Conservation (phyloP, 2,797 vertebrate genomes). For the Saxicola maurus region DNA sequence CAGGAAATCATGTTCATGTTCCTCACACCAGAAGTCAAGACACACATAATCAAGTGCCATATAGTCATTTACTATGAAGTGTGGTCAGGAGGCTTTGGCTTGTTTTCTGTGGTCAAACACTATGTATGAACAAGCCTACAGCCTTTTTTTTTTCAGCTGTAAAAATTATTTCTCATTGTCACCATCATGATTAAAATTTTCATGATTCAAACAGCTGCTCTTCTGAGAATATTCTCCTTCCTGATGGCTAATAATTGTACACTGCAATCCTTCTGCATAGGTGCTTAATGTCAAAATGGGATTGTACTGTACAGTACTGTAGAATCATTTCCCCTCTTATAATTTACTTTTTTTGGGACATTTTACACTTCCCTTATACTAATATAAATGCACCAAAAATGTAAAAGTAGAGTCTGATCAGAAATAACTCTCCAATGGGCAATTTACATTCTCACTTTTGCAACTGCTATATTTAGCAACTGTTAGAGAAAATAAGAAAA, state of each 20-base stretch:
- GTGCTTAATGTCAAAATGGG: not conserved
- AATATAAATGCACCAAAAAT: not conserved
- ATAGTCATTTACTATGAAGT: not conserved
- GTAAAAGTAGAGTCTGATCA: not conserved
- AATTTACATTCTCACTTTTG: conserved; percentile 1
- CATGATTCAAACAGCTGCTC: not conserved
- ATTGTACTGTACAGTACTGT: no score
- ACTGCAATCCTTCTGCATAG: not conserved
- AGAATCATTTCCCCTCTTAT: not conserved
- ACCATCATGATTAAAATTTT: not conserved
- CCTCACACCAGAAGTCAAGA: conserved; percentile 5
- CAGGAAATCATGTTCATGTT: conserved; percentile 17
- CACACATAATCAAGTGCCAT: not conserved
- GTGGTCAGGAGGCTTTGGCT: not conserved
- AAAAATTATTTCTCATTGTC: not conserved
- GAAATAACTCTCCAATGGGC: not conserved
- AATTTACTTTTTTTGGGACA: not conserved
- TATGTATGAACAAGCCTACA: not conserved
- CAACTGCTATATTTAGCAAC: not conserved
- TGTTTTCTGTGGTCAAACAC: not conserved
- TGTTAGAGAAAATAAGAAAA: conserved; percentile 24
- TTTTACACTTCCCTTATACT: not conserved
- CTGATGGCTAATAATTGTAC: not conserved
- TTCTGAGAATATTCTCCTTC: not conserved
- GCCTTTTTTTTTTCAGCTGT: not conserved